phyloP scores from a whole-genome alignment of 2,888 invertebrate genomes.

The Callosobruchus maculatus region DNA sequence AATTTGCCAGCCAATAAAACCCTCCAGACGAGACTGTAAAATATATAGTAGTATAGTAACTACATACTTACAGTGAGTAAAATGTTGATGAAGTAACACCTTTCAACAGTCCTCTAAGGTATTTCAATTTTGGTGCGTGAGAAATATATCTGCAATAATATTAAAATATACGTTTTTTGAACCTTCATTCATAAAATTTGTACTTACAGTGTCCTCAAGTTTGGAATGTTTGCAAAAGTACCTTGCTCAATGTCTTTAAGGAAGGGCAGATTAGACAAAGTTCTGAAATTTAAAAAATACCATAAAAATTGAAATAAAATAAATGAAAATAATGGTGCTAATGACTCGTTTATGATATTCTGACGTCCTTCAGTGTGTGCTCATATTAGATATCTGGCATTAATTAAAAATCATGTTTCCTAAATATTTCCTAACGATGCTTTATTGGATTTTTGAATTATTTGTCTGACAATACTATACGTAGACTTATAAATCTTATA shows the following conservation, averaged over 20 bases:
- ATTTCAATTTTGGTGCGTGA: conserved; percentile 61
- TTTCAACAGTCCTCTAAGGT: conserved; percentile 52
- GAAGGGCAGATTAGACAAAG: conserved; percentile 55
- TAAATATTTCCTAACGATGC: neutral
- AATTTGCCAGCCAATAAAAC: too few relatives aligned
- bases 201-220: conserved; percentile 49
- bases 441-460: neutral
- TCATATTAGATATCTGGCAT: neutral
- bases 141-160: conserved; percentile 61
- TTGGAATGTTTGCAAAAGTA: conserved; percentile 57
- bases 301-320: too few relatives aligned
- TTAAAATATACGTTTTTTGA: neutral
- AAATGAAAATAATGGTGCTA: neutral
- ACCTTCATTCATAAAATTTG: neutral
- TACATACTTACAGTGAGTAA: conserved; percentile 62
- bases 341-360: neutral
- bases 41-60: too few relatives aligned
- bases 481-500: neutral
- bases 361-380: neutral
- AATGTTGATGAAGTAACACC: conserved; percentile 54
- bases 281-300: conserved; percentile 47
- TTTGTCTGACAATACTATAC: neutral
- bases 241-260: conserved; percentile 57
- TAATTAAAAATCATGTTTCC: neutral
- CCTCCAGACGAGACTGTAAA: too few relatives aligned